These are phyloP conservation scores for Eriocheir sinensis DNA, from an alignment of 1,140 invertebrate genomes.

Conservation along the genomic window DNA sequence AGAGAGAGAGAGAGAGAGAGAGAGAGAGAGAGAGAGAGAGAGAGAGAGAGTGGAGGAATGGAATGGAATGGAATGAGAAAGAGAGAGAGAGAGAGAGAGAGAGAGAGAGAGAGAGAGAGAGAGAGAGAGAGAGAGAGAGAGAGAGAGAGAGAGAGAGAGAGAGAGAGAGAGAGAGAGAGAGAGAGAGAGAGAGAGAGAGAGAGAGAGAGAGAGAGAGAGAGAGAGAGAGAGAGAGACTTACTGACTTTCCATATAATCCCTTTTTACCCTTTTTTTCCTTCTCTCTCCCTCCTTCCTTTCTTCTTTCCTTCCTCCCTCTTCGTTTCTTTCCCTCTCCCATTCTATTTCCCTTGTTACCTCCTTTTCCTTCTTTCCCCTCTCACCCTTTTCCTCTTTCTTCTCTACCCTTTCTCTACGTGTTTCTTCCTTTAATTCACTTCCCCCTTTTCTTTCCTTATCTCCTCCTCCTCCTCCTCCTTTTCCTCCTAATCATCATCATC, in stretches of 20 bases:
- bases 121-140: constrained; percentile 1
- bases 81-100: constrained; percentile 5
- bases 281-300: no score
- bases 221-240: background rate
- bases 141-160: background rate
- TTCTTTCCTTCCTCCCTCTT: no score
- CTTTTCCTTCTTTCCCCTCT: no score
- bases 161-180: background rate
- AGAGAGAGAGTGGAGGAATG: background rate
- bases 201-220: background rate
- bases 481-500: no score
- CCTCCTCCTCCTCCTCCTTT: no score
- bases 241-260: background rate
- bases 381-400: no score
- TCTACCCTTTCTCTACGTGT: no score
- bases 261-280: background rate
- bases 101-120: background rate
- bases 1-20: background rate
- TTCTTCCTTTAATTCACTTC: no score
- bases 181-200: background rate
- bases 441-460: no score
- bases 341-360: no score
- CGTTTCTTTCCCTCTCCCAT: no score
- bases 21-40: no score
- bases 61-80: background rate